phyloP scores from a whole-genome alignment of 2,797 vertebrate genomes.

The Melanotaenia parkinsoni region DNA sequence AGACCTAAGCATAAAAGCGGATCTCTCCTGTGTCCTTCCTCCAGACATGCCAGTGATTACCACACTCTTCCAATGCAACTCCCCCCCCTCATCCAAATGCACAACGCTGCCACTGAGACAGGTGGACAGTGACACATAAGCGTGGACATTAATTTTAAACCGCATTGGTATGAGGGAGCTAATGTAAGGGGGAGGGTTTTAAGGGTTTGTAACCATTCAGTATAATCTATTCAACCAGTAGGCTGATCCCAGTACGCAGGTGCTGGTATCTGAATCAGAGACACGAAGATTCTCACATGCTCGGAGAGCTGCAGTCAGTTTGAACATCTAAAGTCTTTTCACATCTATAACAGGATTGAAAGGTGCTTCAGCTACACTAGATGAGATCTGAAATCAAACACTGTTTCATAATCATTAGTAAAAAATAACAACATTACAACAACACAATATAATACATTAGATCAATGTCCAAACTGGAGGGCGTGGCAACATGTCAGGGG shows the following conservation, averaged over 20 bases:
- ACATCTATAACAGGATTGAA: neutral
- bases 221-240: constrained; percentile 47
- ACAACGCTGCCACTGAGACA: constrained; percentile 41
- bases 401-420: neutral
- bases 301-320: constrained; percentile 3
- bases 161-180: constrained; percentile 34
- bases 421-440: neutral
- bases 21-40: constrained; percentile 72
- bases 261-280: constrained; percentile 29
- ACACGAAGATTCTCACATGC: constrained; percentile 24
- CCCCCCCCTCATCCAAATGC: constrained; percentile 42
- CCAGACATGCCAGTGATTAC: constrained; percentile 71
- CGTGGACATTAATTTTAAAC: constrained; percentile 28
- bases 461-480: neutral
- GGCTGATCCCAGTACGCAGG: constrained; percentile 17
- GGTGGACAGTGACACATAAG: constrained; percentile 38
- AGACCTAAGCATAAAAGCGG: constrained; percentile 81
- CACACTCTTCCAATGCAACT: constrained; percentile 31
- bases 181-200: constrained; percentile 43
- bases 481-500: too few species aligned
- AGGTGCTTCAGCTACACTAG: neutral
- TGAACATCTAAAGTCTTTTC: constrained; percentile 1
- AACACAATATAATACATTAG: neutral
- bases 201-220: constrained; percentile 44
- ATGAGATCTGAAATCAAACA: neutral